Evolutionary conservation across 2,888 invertebrate genomes (phyloP).

Genomic region (Zaprionus obscuricornis): DNA sequence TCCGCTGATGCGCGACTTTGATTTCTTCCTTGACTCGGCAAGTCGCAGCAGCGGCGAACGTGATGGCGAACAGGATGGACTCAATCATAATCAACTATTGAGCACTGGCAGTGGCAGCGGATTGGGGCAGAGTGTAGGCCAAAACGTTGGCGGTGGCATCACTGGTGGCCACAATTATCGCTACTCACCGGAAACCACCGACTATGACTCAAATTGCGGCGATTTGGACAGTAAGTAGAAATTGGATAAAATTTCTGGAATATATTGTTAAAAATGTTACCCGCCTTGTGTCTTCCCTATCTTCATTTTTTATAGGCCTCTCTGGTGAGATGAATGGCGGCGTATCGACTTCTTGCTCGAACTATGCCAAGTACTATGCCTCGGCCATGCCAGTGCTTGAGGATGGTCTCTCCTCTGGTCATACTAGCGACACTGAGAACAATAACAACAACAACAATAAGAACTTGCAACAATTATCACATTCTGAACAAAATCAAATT

Average conservation of each 20-base stretch:
- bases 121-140: constrained; percentile 80
- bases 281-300: no score
- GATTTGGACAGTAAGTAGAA: constrained; percentile 91
- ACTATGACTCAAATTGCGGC: constrained; percentile 93
- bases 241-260: no score
- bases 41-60: constrained; percentile 83
- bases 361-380: constrained; percentile 88
- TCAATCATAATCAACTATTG: constrained; percentile 81
- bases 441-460: constrained; percentile 81
- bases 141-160: constrained; percentile 45
- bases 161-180: constrained; percentile 87
- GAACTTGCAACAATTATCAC: constrained; percentile 49
- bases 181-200: constrained; percentile 95
- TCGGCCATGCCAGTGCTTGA: constrained; percentile 95
- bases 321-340: constrained; percentile 85
- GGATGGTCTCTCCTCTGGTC: constrained; percentile 96
- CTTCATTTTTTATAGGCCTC: constrained; percentile 83
- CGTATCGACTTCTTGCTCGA: constrained; percentile 85
- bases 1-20: constrained; percentile 82
- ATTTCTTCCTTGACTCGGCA: constrained; percentile 83
- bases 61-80: constrained; percentile 82
- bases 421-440: constrained; percentile 96
- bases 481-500: no score
- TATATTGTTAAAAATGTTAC: no score
- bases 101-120: constrained; percentile 63